Conservation (phyloP, 2,888 invertebrate genomes). For the Trichopoda pennipes region DNA sequence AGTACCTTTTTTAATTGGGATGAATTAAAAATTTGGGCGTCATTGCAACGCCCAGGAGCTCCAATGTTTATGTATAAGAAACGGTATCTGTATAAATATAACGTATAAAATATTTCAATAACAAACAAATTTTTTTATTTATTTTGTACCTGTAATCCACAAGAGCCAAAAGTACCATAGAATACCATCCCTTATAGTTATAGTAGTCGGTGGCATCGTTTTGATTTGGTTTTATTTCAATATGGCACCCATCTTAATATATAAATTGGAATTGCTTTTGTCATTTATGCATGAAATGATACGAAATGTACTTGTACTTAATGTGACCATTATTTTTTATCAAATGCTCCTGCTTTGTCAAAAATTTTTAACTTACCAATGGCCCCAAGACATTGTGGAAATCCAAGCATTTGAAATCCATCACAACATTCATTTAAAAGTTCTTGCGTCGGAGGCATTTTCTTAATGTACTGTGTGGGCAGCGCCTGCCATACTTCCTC, state of each 20-base stretch:
- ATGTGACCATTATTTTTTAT: too few relatives aligned
- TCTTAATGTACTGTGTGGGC: not conserved
- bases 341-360: too few relatives aligned
- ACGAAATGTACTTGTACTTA: too few relatives aligned
- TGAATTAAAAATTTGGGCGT: too few relatives aligned
- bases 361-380: conserved; percentile 15
- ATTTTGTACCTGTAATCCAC: not conserved
- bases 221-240: conserved; percentile 2
- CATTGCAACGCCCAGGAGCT: too few relatives aligned
- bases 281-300: too few relatives aligned
- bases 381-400: conserved; percentile 18
- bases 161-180: conserved; percentile 1
- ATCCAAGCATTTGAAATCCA: conserved; percentile 3
- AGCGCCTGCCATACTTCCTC: conserved; percentile 17
- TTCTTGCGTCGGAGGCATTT: conserved; percentile 11
- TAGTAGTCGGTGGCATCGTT: conserved; percentile 6
- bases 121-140: too few relatives aligned
- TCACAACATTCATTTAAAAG: not conserved
- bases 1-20: too few relatives aligned
- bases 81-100: not conserved
- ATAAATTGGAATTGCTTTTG: not conserved
- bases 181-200: conserved; percentile 7
- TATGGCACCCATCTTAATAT: conserved; percentile 4
- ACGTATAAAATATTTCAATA: too few relatives aligned
- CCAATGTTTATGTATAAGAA: conserved; percentile 9